Evolutionary conservation across 2,888 invertebrate species (phyloP).

Genomic region (Metacarcinus magister): DNA sequence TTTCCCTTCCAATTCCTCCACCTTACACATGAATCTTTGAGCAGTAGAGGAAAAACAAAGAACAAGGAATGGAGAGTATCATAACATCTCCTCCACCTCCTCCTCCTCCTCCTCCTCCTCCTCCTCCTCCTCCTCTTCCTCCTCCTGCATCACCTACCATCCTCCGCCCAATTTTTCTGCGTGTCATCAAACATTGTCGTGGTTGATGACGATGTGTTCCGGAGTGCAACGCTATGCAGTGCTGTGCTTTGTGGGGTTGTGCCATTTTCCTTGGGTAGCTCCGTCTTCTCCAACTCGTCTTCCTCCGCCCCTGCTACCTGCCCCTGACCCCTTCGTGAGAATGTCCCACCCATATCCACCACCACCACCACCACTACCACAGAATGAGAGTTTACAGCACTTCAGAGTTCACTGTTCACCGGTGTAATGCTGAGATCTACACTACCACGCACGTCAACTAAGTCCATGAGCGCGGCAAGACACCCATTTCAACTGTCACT

Average conservation of each 20-base stretch:
- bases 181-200: not conserved
- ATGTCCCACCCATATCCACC: not conserved
- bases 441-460: not conserved
- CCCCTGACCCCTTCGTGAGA: not conserved
- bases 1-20: not conserved
- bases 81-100: not conserved
- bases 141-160: slow-evolving; percentile 3
- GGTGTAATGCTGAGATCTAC: not conserved
- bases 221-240: not conserved
- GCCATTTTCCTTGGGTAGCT: not conserved
- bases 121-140: not conserved
- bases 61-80: not conserved
- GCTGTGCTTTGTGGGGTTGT: not conserved
- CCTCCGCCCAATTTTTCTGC: not conserved
- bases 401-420: not conserved
- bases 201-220: not conserved
- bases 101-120: not conserved
- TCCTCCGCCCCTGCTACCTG: not conserved
- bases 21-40: not conserved
- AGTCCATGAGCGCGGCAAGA: too few relatives aligned
- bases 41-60: not conserved
- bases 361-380: not conserved
- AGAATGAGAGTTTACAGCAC: not conserved
- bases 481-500: not conserved
- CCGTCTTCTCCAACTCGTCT: not conserved